Evolutionary conservation across 2,888 invertebrate genomes (phyloP).

Genomic region (Zele albiditarsus): DNA sequence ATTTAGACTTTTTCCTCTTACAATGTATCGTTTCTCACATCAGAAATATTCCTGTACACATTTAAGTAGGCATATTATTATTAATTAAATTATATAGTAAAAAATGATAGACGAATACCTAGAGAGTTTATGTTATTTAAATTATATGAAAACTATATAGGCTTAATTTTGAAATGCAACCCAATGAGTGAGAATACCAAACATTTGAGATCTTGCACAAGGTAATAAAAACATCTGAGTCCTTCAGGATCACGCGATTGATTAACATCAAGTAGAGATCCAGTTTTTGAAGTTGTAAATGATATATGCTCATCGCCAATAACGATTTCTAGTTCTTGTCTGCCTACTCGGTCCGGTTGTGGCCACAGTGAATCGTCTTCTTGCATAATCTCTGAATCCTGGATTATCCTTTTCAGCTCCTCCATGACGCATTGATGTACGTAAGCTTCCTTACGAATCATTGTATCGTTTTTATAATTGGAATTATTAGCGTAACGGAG

Average conservation of each 20-base stretch:
- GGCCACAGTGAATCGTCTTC: conserved; percentile 93
- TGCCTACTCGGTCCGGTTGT: conserved; percentile 88
- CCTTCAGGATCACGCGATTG: conserved; percentile 99
- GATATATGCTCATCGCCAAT: conserved; percentile 99
- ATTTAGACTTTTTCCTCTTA: too few species aligned
- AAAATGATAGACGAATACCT: too few species aligned
- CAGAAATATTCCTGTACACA: too few species aligned
- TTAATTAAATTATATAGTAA: too few species aligned
- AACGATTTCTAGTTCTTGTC: conserved; percentile 98
- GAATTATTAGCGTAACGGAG: conserved; percentile 99
- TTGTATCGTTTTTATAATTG: conserved; percentile 99
- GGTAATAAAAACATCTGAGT: conserved; percentile 96
- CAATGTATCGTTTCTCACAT: too few species aligned
- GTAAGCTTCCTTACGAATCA: conserved; percentile 99
- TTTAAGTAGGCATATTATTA: too few species aligned
- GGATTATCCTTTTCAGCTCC: conserved; percentile 95
- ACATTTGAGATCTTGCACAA: conserved; percentile 99
- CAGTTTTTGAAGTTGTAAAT: conserved; percentile 99
- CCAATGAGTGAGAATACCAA: conserved; percentile 99
- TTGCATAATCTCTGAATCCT: conserved; percentile 98
- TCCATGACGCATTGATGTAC: conserved; percentile 98
- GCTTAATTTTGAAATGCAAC: conserved; percentile 99
- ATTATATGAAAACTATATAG: too few species aligned
- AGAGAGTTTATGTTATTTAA: too few species aligned
- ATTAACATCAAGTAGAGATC: conserved; percentile 98